A percentile compares a stretch with the other conserved stretches of the same genome.
These are phyloP conservation scores for Lordiphosa andalusiaca DNA, from an alignment of 2,888 invertebrate species.

Conservation along the genomic window DNA sequence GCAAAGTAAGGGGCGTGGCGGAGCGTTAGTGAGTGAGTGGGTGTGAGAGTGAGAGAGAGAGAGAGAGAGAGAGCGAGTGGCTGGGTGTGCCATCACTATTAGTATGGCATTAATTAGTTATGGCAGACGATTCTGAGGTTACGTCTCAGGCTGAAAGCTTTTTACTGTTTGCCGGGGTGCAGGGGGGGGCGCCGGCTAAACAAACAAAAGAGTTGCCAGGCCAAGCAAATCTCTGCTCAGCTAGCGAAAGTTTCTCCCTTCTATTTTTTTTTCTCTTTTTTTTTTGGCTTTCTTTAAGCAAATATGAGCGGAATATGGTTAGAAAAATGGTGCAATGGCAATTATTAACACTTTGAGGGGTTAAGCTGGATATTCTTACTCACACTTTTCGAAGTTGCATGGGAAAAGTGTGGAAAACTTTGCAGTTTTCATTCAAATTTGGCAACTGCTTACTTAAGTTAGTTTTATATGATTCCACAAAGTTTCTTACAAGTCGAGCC, in stretches of 20 bases:
- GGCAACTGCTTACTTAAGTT: too few relatives aligned
- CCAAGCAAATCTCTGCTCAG: conserved; percentile 22
- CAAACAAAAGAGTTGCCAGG: conserved; percentile 32
- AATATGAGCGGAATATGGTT: neutral
- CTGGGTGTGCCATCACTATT: conserved; percentile 58
- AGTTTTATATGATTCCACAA: too few relatives aligned
- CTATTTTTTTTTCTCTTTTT: neutral
- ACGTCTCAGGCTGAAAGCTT: conserved; percentile 77
- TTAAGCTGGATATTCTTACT: neutral
- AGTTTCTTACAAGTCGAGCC: too few relatives aligned
- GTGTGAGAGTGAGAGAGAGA: conserved; percentile 18
- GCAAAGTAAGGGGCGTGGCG: conserved; percentile 18
- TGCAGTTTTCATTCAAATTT: too few relatives aligned
- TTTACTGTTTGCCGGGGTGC: conserved; percentile 61
- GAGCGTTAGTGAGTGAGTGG: too few relatives aligned
- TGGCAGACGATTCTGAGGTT: conserved; percentile 80
- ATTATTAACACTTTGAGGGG: neutral
- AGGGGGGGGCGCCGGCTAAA: conserved; percentile 3
- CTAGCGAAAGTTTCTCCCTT: conserved; percentile 30
- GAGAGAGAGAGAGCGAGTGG: neutral
- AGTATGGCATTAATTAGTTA: conserved; percentile 79
- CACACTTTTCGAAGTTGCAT: too few relatives aligned
- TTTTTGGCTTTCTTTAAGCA: conserved; percentile 15
- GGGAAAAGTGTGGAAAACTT: too few relatives aligned
- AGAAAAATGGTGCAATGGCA: conserved; percentile 9